Evolutionary conservation across 2,888 invertebrate genomes (phyloP), one percentile per base, ranked within the genome.

Genomic region (Aporophyla lueneburgensis): DNA sequence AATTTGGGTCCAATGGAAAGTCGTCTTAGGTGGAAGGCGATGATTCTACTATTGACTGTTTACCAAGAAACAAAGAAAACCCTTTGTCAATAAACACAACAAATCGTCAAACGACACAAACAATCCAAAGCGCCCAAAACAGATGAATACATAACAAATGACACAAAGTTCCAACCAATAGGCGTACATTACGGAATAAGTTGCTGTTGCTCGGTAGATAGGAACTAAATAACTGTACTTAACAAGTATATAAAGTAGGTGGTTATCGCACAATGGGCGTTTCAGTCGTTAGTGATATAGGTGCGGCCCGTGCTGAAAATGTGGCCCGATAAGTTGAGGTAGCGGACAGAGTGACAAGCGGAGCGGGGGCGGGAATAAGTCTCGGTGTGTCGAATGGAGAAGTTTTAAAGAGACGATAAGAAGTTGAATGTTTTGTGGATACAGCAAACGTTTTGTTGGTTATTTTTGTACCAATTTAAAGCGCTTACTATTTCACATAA

Each of bases 261-360:
- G 89, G 88, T 88, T 87, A 87, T 88, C 88, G 89, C 89, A 88
- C 88, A 89, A 87, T 87, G 87, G 86, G 89, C 90, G 90, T 89
- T 90, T 89, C 89, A 91, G 91, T 93, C 94, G 93, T 94, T 94
- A 94, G 93, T 93, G 93, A 93, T 92, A 88, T 92, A 93, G 93
- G 93, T 92, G 92, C 88, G 90, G 91, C 89, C 88, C 92, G 92
- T 89, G 91, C 91, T 91, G 91, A 90, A 92, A 93, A 92, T 92
- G 92, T 89, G 84, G 83, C 83, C 87, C 91, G 93, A 93, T 93
- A 93, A 92, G 90, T 79, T 76, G 33, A 66, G 69, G 74, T 74
- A 88, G 91, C 89, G 91, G 54, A 51, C 71, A 65, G n/a, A 5
- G 59, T 63, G 76, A 61, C 61, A 19, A 40, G 59, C 43, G 61